Evolutionary conservation across 2,113 vertebrate genomes (phyloP), one percentile per base, ranked within the genome.

Genomic region (Cyanoderma ruficeps): DNA sequence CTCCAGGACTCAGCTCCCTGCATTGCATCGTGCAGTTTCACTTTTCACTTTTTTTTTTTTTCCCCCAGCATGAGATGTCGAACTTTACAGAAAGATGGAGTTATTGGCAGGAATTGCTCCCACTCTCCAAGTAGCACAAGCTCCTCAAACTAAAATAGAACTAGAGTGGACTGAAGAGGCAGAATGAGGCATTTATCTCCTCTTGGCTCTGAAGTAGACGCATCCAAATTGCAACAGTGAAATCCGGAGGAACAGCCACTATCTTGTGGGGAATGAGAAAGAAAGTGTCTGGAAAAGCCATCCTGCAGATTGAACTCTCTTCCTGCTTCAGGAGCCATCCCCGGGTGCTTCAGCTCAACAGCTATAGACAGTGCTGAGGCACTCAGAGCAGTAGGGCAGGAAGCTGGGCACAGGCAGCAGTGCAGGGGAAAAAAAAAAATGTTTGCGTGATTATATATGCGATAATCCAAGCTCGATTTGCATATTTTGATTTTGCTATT

Each of bases 271-370:
- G 89, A 49, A 82, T 47, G 74, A 92, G 94, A 95, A 97, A 90
- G 96, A 97, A 96, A 95, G 88, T 87, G 94, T 31, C 65, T 96
- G 80, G 87, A 89, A 93, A 78, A 83, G 9, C 84, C 95, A 94
- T 41, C 65, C 86, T 94, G 87, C 90, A 92, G 87, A 79, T 93
- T 95, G 90, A 95, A 89, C 71, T 92, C 91, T 82, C 95, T 97
- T 97, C 96, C 94, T 97, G 93, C 95, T 94, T 96, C 94, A 97
- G 86, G 86, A 89, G 83, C 42, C 95, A 94, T 97, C 93, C 94
- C 82, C n/a, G 53, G 77, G 94, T 96, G 84, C 97, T 97, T 97
- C 95, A 97, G 86, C 85, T 96, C 88, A 97, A 94, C 91, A 97
- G 95, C 89, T 85, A 92, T 87, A 96, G 79, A 94, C 68, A 76